Evolutionary conservation across 2,113 vertebrate species (phyloP).

Genomic region (Bubo bubo): DNA sequence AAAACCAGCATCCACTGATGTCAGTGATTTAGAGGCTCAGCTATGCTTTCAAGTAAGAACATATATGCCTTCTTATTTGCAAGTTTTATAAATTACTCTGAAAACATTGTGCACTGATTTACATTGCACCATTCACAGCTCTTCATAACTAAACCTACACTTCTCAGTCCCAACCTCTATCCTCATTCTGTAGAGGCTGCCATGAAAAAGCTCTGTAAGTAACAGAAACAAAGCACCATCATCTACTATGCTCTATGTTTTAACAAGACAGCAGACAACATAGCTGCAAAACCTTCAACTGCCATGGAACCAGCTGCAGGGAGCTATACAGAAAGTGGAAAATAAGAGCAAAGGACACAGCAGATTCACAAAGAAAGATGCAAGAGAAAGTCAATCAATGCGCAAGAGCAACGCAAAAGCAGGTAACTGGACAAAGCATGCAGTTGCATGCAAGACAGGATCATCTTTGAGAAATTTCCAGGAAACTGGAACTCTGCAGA

Average conservation of each 20-base stretch:
- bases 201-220: neutral
- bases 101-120: neutral
- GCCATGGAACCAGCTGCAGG: neutral
- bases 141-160: neutral
- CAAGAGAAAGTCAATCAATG: neutral
- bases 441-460: neutral
- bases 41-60: neutral
- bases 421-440: neutral
- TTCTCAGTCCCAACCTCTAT: neutral
- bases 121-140: neutral
- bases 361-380: neutral
- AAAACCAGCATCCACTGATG: neutral
- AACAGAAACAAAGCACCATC: neutral
- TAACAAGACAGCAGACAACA: neutral
- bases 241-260: accelerated
- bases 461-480: neutral
- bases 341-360: neutral
- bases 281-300: neutral
- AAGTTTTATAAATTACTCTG: neutral
- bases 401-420: neutral
- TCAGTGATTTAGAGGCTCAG: neutral
- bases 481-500: neutral
- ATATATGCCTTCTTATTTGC: neutral
- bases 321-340: neutral
- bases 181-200: neutral